Conservation (phyloP, 2,888 invertebrate genomes). For the Parapristionchus giblindavisi region DNA sequence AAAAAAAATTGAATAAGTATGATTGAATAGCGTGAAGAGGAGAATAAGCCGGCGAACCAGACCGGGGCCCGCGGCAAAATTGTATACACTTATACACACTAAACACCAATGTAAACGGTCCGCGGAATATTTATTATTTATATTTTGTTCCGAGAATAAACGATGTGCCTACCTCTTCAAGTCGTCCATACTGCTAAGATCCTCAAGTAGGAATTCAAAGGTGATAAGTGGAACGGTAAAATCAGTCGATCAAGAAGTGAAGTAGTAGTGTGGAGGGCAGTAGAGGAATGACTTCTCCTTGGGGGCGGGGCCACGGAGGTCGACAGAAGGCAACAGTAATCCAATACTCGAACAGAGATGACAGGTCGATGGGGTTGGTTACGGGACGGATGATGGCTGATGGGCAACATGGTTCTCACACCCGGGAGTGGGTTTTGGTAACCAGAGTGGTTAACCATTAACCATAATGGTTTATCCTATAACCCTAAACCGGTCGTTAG, state of each 20-base stretch:
- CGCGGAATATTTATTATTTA: not conserved
- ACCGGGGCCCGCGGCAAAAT: not conserved
- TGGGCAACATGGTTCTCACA: too few relatives aligned
- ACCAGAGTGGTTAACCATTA: too few relatives aligned
- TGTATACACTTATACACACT: slow-evolving; percentile 16
- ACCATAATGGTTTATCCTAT: too few relatives aligned
- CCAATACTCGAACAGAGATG: not conserved
- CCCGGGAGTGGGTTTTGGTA: too few relatives aligned
- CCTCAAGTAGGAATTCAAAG: too few relatives aligned
- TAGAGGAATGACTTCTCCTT: slow-evolving; percentile 10
- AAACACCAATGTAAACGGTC: not conserved
- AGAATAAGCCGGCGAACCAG: too few relatives aligned
- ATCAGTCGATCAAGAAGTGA: too few relatives aligned
- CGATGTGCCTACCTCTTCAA: not conserved
- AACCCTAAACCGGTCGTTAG: too few relatives aligned
- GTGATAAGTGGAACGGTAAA: too few relatives aligned
- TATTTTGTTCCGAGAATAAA: not conserved
- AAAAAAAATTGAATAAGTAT: too few relatives aligned
- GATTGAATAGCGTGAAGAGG: too few relatives aligned
- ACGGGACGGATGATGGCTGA: not conserved
- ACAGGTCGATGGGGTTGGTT: not conserved
- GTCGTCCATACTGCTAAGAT: not conserved
- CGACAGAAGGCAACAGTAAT: slow-evolving; percentile 12
- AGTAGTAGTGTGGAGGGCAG: slow-evolving; percentile 1
- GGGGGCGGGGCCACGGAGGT: not conserved